Base-by-base conservation (phyloP, 2,888 invertebrate species). In the Leptopterna dolabrata region DNA sequence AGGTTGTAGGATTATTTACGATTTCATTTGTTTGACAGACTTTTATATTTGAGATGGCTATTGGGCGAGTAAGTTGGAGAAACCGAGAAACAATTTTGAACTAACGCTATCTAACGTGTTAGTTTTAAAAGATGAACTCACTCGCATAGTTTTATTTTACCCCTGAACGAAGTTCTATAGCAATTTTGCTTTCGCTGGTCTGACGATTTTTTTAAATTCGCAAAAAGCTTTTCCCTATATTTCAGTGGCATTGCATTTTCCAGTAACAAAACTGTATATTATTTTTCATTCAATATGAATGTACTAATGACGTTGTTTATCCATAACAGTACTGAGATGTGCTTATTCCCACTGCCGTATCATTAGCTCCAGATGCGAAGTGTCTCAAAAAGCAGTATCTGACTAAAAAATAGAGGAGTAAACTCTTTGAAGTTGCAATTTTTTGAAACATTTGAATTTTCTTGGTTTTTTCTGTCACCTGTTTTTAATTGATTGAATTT, bases 21-120 rank as follows among this genome's bases (percentile, higher is more conserved):
- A 19, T 80, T 80, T 47, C 13, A 55, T 81, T 55, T 81, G 13
- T 47, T 47, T 51, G 30, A 81, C 81, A 81, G 81, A 81, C 29
- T 81, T 19, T 55, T 81, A 81, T 51, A 29, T 81, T 81, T 81
- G 55, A 45, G 81, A 30, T 81, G 81, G 81, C 81, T 81, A 55
- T 81, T 81, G 55, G 27, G 81, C 30, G 47, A 81, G 81, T 81
- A 81, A 81, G 81, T 81, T 63, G 63, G 51, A 51, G 24, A 45
- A 30, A 51, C 24, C 9, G 63, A 63, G n/a, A 36, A 30, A 36
- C n/a, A 47, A 81, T 24, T 51, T 51, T 51, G 51, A 27, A 81
- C 81, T 81, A 81, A 81, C 55, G 81, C 81, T 81, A 36, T 19
- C 63, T 63, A 63, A 63, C 63, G 78, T 78, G 76, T 78, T 78